Base-by-base conservation (phyloP, 2,888 invertebrate species). In the Drosophila heteroneura region DNA sequence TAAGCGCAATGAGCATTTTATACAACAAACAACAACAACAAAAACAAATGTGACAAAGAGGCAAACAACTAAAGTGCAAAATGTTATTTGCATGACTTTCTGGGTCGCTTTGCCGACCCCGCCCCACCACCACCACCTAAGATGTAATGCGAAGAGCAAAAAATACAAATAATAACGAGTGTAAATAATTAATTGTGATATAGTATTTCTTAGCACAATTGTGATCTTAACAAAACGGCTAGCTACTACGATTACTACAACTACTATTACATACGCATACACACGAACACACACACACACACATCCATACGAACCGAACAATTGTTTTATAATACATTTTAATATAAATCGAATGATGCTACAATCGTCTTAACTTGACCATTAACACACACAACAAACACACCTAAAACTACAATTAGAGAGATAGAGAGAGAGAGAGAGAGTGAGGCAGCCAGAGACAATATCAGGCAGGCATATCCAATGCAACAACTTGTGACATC, bases 181-280 rank as follows among this genome's bases (percentile, higher is more conserved):
- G 87, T 87, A 87, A 85, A 87, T 87, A 87, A 62, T 86, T 89
- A 88, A 88, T 90, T 87, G 87, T 87, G 87, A 87, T 87, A 87
- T 90, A 90, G 90, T 87, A 90, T 88, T 88, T 87, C 82, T 90
- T 90, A 87, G 88, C 87, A 87, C 87, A 87, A 90, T 87, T 87
- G 87, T 87, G 87, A 87, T 87, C 88, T 79, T 80, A 89, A 82
- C 73, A 85, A 85, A 83, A 88, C 83, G 88, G 84, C 84, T 84
- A 85, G 88, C 85, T 88, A 88, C 85, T 82, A 88, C 81, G 60
- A 73, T 66, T 57, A 83, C 68, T 44, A 74, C 64, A 81, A 86
- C 72, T 83, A 86, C 60, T 78, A 86, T 86, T 65, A 76, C 67
- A 59, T 57, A 73, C 75, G 58, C 52, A 70, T 56, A 66, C 33